A percentile compares a stretch with the other conserved stretches of the same genome.
Conservation (phyloP, 2,888 invertebrate genomes). For the Cryptocephalus moraei region DNA sequence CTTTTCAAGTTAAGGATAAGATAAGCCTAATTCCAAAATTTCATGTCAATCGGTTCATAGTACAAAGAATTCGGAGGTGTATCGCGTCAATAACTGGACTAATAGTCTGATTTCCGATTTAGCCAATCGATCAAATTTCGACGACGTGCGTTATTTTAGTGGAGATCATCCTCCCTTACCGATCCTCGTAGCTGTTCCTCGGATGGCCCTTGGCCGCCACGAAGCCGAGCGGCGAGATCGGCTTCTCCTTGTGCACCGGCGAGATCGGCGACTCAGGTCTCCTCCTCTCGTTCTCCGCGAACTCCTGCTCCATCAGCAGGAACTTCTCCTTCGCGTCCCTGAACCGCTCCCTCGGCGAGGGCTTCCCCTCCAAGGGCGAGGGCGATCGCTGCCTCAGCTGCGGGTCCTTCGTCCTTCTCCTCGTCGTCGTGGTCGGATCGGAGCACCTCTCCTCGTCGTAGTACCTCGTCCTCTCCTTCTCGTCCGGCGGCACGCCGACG, state of each 20-base stretch:
- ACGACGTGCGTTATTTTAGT: no score
- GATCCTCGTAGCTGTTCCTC: constrained; percentile 17
- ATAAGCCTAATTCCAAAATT: no score
- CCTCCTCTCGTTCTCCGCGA: constrained; percentile 44
- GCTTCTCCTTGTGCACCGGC: constrained; percentile 11
- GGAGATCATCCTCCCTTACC: constrained; percentile 4
- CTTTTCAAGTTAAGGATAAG: no score
- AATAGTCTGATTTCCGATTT: no score
- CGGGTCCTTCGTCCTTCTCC: constrained; percentile 10
- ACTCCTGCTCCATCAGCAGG: constrained; percentile 64
- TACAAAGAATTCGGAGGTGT: no score
- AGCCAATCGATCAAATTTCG: no score
- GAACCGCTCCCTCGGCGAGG: constrained; percentile 68
- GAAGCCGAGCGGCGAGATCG: no score
- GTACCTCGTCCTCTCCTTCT: constrained; percentile 11
- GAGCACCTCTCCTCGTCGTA: constrained; percentile 12
- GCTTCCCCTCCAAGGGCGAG: constrained; percentile 39
- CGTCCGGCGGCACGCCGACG: constrained; percentile 12
- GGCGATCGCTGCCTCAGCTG: constrained; percentile 30
- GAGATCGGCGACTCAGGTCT: constrained; percentile 27
- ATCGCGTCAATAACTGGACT: no score
- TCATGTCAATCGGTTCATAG: no score
- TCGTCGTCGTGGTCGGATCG: constrained; percentile 8
- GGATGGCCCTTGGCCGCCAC: constrained; percentile 7
- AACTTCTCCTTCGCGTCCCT: constrained; percentile 83